Percentiles rank a stretch among this genome's conserved stretches.
phyloP scores from a whole-genome alignment of 2,888 invertebrate species.

The Amphipyra tragopoginis region DNA sequence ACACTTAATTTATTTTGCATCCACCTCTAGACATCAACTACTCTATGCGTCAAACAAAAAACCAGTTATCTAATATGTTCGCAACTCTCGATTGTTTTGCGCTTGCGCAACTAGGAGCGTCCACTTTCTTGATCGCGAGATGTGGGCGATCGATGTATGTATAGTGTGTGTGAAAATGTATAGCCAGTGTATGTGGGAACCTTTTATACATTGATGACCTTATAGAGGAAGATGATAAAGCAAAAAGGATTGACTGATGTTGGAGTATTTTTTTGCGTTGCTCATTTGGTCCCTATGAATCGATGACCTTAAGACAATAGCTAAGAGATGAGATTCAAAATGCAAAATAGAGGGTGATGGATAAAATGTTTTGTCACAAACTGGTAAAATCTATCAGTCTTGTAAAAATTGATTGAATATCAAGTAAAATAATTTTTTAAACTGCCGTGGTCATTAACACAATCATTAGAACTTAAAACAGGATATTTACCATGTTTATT shows the following conservation, averaged over 20 bases:
- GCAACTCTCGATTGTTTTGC: slow-evolving; percentile 83
- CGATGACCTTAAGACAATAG: no score
- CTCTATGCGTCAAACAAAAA: slow-evolving; percentile 70
- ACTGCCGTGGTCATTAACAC: no score
- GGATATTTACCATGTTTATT: no score
- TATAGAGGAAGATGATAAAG: not conserved
- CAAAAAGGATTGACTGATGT: not conserved
- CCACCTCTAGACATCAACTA: slow-evolving; percentile 54
- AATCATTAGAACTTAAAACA: no score
- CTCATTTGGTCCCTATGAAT: no score
- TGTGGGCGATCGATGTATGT: slow-evolving; percentile 51
- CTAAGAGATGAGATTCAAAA: no score
- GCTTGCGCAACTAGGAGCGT: slow-evolving; percentile 80
- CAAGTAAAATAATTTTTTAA: no score
- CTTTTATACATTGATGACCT: not conserved
- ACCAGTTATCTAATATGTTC: slow-evolving; percentile 79
- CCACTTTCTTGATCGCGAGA: slow-evolving; percentile 68
- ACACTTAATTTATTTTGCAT: not conserved
- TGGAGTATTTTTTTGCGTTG: no score
- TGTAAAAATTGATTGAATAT: no score
- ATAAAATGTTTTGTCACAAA: no score
- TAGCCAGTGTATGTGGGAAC: slow-evolving; percentile 23
- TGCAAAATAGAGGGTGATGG: no score
- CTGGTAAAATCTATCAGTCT: no score
- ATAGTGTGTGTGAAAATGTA: slow-evolving; percentile 43